phyloP scores from a whole-genome alignment of 2,888 invertebrate genomes.

The Leptinotarsa peninsularis region DNA sequence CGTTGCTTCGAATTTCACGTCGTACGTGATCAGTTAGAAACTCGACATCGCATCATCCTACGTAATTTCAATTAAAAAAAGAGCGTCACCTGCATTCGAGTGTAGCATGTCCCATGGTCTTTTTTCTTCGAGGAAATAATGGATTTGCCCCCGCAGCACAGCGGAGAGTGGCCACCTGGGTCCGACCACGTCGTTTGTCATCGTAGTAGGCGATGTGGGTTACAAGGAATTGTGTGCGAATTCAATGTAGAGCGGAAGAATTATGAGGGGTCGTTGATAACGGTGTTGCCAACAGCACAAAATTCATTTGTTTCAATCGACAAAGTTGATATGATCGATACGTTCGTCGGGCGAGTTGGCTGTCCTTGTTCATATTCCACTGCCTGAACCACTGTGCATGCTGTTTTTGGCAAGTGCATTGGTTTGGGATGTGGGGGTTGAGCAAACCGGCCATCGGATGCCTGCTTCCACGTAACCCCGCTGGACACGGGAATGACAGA shows the following conservation, averaged over 20 bases:
- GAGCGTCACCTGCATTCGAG: not conserved
- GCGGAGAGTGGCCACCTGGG: not conserved
- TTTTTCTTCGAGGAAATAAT: slow-evolving; percentile 1
- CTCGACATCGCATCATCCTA: not conserved
- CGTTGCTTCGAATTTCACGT: not conserved
- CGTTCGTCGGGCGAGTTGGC: too few species aligned
- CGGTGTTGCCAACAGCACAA: too few species aligned
- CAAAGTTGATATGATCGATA: too few species aligned
- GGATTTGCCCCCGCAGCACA: not conserved
- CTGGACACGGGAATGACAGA: too few species aligned
- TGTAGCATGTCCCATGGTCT: not conserved
- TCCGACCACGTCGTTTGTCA: slow-evolving; percentile 1
- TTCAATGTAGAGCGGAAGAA: not conserved
- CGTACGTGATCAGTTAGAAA: not conserved
- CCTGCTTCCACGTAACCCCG: too few species aligned
- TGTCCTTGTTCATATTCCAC: too few species aligned
- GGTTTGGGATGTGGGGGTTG: too few species aligned
- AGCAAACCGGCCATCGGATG: too few species aligned
- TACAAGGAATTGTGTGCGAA: not conserved
- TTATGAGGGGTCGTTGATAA: not conserved
- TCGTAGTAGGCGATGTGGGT: slow-evolving; percentile 12
- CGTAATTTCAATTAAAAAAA: slow-evolving; percentile 5
- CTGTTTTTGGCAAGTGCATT: too few species aligned
- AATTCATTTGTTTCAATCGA: too few species aligned
- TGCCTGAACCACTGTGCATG: too few species aligned